Base-by-base conservation (phyloP, 2,797 vertebrate species). In the Phrynocephalus forsythii region DNA sequence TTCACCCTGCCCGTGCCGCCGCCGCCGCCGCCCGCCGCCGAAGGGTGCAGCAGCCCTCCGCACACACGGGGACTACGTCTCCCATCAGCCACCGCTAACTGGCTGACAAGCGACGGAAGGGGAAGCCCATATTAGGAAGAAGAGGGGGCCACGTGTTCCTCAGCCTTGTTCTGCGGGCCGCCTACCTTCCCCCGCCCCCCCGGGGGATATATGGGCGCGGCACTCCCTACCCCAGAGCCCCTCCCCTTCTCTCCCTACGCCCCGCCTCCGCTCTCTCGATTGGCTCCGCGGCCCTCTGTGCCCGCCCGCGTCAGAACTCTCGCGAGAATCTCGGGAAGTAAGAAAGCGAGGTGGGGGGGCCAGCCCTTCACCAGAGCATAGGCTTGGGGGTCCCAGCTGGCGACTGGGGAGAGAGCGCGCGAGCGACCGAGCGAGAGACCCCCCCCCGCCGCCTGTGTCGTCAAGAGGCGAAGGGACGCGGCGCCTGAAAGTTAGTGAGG, bases 241-340 rank as follows among this genome's bases (percentile, higher is more conserved):
- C 87, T 10, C 75, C 87, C 52, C 15, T 26, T 63, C 8, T 28
- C 16, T 26, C 1, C 85, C 50, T 83, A 88, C 69, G 1, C 52
- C 15, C 68, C 7, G 85, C 85, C n/a, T 7, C 6, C 22, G 3
- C 1, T 0, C 72, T n/a, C 24, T 16, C n/a, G 11, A 90, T 90
- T 90, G 86, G 89, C n/a, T 72, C 16, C 0, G 33, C 15, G 1
- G 1, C 5, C 4, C 10, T 0, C 0, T 1, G n/a, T 1, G 79
- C 5, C 33, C 83, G 72, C 88, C 83, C 63, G 9, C 8, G 50
- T 0, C 5, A 24, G 38, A 3, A 73, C 11, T 90, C 91, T 93
- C 93, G 93, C 92, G 93, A 94, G 92, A 90, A 6, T n/a, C 56
- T 68, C 11, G 63, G 13, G 82, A 67, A 87, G 20, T 77, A 80